phyloP scores from a whole-genome alignment of 2,888 invertebrate species.

The Brenthis daphne region DNA sequence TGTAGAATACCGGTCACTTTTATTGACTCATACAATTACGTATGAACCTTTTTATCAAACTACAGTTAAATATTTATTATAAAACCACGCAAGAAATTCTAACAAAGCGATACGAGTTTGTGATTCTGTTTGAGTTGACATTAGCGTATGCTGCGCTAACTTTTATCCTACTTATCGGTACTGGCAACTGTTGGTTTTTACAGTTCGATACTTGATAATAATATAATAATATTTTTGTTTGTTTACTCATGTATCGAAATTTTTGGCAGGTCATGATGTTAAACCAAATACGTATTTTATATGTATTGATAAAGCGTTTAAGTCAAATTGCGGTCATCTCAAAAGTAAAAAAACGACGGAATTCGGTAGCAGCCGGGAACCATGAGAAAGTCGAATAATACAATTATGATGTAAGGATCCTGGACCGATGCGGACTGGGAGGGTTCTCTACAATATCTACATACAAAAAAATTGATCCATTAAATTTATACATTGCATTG shows the following conservation, averaged over 20 bases:
- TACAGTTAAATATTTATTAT: slow-evolving; percentile 77
- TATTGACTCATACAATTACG: slow-evolving; percentile 60
- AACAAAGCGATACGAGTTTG: slow-evolving; percentile 50
- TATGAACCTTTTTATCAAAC: slow-evolving; percentile 61
- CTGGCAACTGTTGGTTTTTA: slow-evolving; percentile 63
- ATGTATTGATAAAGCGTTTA: slow-evolving; percentile 69
- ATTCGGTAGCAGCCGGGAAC: slow-evolving; percentile 75
- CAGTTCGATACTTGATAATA: slow-evolving; percentile 63
- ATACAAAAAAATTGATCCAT: background rate
- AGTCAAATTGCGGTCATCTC: slow-evolving; percentile 69
- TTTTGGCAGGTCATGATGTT: slow-evolving; percentile 29
- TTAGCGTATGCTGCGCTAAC: slow-evolving; percentile 69
- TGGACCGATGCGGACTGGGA: slow-evolving; percentile 44
- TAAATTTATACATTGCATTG: no score
- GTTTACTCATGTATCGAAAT: slow-evolving; percentile 45
- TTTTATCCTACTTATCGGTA: slow-evolving; percentile 70
- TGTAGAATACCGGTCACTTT: slow-evolving; percentile 62
- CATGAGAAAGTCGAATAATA: slow-evolving; percentile 78
- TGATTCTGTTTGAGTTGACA: slow-evolving; percentile 64
- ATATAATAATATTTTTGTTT: slow-evolving; percentile 56
- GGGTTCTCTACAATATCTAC: slow-evolving; percentile 54
- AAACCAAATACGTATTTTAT: slow-evolving; percentile 28
- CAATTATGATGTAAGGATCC: slow-evolving; percentile 39
- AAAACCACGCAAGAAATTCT: slow-evolving; percentile 73
- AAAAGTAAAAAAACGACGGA: slow-evolving; percentile 66